phyloP scores from a whole-genome alignment of 2,888 invertebrate species.

The Tipula unca region DNA sequence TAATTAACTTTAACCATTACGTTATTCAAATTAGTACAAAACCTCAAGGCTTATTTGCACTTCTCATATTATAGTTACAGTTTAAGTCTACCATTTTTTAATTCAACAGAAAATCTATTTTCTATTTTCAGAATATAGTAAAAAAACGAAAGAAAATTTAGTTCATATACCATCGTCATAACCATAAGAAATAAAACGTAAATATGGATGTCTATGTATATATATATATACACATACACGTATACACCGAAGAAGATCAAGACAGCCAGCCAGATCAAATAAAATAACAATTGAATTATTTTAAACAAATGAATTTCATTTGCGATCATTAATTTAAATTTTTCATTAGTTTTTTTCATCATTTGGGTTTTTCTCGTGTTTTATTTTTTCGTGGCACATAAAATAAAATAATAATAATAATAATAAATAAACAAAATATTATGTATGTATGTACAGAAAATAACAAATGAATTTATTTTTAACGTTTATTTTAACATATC shows the following conservation, averaged over 20 bases:
- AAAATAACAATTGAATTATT: constrained; percentile 4
- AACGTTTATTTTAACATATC: neutral
- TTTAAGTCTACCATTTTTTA: neutral
- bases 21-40: neutral
- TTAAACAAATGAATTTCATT: neutral
- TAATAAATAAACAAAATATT: neutral
- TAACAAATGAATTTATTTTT: neutral
- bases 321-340: constrained; percentile 4
- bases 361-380: neutral
- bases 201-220: neutral
- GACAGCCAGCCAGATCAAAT: neutral
- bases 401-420: neutral
- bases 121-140: neutral
- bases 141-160: neutral
- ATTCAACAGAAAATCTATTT: neutral
- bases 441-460: neutral
- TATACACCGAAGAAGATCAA: neutral
- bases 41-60: neutral
- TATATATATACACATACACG: neutral
- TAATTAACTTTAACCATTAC: neutral
- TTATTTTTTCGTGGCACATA: neutral
- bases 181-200: neutral
- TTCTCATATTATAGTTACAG: neutral
- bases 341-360: neutral
- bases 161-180: neutral